These are phyloP conservation scores for Fratercula arctica DNA, from an alignment of 2,797 vertebrate species.

Conservation along the genomic window DNA sequence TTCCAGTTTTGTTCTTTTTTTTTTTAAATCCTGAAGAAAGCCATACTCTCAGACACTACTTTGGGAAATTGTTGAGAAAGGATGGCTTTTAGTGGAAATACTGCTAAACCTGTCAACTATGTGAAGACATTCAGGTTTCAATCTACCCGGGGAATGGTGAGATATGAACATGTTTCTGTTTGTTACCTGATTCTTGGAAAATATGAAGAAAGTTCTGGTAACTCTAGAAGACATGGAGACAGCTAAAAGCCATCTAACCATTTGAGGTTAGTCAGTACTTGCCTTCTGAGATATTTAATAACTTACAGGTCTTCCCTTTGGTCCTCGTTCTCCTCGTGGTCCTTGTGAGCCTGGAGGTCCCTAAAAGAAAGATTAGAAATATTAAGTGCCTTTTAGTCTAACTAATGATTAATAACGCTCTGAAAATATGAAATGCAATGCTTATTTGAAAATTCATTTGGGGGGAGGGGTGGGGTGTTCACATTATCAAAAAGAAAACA, in stretches of 20 bases:
- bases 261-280: background rate
- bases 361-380: slow-evolving; percentile 72
- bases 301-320: slow-evolving; percentile 94
- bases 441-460: background rate
- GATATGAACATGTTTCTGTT: background rate
- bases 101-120: background rate
- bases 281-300: background rate
- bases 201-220: background rate
- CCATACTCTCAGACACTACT: background rate
- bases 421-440: background rate
- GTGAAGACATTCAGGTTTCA: background rate
- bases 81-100: background rate
- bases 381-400: background rate
- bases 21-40: background rate
- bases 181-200: background rate
- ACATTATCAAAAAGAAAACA: background rate
- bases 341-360: slow-evolving; percentile 92
- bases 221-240: background rate
- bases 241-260: background rate
- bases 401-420: background rate
- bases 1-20: background rate
- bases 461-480: background rate
- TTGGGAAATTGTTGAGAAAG: background rate
- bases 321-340: slow-evolving; percentile 87
- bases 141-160: background rate